A percentile compares a stretch with the other conserved stretches of the same genome.
phyloP scores from a whole-genome alignment of 2,113 vertebrate species.

The Planiliza haematocheilus region DNA sequence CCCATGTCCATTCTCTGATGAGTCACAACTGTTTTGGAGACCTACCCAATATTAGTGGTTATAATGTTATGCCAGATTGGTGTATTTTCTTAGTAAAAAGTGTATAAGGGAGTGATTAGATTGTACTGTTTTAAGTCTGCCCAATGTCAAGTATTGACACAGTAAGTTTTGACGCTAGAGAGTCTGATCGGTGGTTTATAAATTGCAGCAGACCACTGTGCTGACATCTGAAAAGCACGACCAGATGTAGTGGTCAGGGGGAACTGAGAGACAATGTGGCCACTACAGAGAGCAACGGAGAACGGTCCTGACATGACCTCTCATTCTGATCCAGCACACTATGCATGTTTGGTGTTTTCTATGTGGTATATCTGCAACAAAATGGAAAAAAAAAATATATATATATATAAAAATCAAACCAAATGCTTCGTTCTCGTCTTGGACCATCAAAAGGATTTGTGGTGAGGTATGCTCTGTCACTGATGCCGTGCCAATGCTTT shows the following conservation, averaged over 20 bases:
- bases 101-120: background rate
- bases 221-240: constrained; percentile 18
- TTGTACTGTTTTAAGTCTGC: background rate
- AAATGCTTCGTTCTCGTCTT: constrained; percentile 56
- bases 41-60: too few relatives aligned
- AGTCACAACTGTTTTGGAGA: too few relatives aligned
- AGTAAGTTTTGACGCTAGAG: background rate
- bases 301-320: constrained; percentile 36
- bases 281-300: background rate
- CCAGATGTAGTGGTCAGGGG: constrained; percentile 1
- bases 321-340: constrained; percentile 35
- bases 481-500: constrained; percentile 61
- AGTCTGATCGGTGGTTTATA: constrained; percentile 6
- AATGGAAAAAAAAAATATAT: constrained; percentile 42
- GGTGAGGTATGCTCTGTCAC: constrained; percentile 53
- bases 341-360: background rate
- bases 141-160: background rate
- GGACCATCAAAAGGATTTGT: constrained; percentile 60
- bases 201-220: constrained; percentile 10
- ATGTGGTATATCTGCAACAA: constrained; percentile 32
- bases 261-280: constrained; percentile 16
- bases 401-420: constrained; percentile 52
- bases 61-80: too few relatives aligned
- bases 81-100: too few relatives aligned
- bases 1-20: too few relatives aligned